Evolutionary conservation across 2,113 vertebrate species (phyloP).

Genomic region (Columba livia): DNA sequence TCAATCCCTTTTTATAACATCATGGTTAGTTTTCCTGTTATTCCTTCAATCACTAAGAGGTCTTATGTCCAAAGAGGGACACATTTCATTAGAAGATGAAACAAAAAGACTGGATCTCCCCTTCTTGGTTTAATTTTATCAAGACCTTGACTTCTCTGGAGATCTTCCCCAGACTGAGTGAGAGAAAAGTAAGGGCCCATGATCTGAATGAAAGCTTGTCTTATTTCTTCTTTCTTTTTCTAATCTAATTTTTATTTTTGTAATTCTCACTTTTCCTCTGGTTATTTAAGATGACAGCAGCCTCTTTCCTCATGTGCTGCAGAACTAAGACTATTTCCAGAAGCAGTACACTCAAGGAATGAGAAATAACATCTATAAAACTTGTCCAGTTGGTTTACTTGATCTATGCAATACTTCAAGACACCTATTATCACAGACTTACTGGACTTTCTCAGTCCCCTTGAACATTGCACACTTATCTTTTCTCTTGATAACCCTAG

Average conservation of each 20-base stretch:
- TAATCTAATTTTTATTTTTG: slow-evolving; percentile 5
- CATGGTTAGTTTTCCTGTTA: neutral
- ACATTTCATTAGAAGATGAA: neutral
- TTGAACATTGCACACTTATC: neutral
- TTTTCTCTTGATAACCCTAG: neutral
- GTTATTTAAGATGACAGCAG: neutral
- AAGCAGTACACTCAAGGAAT: neutral
- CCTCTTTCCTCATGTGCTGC: neutral
- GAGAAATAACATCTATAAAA: neutral
- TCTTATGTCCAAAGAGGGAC: neutral
- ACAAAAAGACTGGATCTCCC: neutral
- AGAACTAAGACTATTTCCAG: neutral
- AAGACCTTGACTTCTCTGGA: neutral
- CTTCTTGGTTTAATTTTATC: neutral
- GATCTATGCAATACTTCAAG: neutral
- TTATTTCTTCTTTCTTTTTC: neutral
- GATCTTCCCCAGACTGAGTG: neutral
- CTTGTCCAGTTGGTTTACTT: neutral
- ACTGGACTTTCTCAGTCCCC: neutral
- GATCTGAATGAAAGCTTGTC: neutral
- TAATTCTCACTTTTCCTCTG: neutral
- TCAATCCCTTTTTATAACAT: neutral
- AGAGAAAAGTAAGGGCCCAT: neutral
- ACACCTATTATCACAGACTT: neutral
- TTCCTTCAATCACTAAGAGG: neutral